Conservation (phyloP, 2,113 vertebrate genomes). For the Danio rerio region GRCz12tu NC_133178.1:55629501-55630000, state of each 20-base stretch:
- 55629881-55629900: too few relatives aligned
- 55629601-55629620: too few relatives aligned
- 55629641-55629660: too few relatives aligned
- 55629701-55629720: not conserved
- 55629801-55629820: not conserved
- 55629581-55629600: not conserved
- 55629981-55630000: too few relatives aligned
- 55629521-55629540: not conserved
- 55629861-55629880: not conserved
- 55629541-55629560: not conserved
- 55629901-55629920: too few relatives aligned
- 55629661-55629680: not conserved
- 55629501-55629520: not conserved
- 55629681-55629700: not conserved
- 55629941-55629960: too few relatives aligned
- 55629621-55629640: too few relatives aligned
- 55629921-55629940: too few relatives aligned
- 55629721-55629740: too few relatives aligned
- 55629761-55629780: not conserved
- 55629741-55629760: not conserved
- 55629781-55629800: not conserved
- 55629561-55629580: not conserved
- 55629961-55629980: too few relatives aligned
- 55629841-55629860: not conserved
- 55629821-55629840: too few relatives aligned